Percentiles rank a stretch among this genome's conserved stretches.
Evolutionary conservation across 2,888 invertebrate species (phyloP).

Genomic region (Neria commutata): DNA sequence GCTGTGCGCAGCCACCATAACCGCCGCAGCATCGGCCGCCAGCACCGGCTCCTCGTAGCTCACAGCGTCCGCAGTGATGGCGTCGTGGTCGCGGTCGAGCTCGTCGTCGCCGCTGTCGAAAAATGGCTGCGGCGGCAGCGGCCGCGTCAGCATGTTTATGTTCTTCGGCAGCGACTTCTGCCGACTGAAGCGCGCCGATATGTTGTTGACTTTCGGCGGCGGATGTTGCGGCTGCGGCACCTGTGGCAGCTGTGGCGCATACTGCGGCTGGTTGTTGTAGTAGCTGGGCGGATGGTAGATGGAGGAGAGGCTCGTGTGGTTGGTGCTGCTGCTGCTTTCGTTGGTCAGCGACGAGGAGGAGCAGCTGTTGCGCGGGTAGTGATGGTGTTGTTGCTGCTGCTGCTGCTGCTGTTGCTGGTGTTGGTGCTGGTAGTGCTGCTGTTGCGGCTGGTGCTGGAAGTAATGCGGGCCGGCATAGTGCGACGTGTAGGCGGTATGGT

Average conservation of each 20-base stretch:
- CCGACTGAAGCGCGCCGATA: conserved; percentile 5
- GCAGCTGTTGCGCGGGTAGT: conserved; percentile 33
- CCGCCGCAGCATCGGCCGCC: conserved; percentile 31
- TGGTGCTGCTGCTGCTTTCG: conserved; percentile 39
- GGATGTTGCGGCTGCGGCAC: conserved; percentile 8
- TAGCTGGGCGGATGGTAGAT: conserved; percentile 34
- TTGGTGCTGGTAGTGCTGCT: too few relatives aligned
- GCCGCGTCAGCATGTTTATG: conserved; percentile 29
- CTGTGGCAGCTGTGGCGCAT: conserved; percentile 4
- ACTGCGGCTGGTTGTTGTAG: conserved; percentile 10
- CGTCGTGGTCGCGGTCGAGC: too few relatives aligned
- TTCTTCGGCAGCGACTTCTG: conserved; percentile 8
- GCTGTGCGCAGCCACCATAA: conserved; percentile 37
- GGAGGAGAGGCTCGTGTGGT: conserved; percentile 38
- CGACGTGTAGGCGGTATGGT: conserved; percentile 33
- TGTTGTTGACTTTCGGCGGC: conserved; percentile 18
- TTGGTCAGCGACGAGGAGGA: conserved; percentile 39
- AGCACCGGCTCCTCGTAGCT: background rate
- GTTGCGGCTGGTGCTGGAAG: conserved; percentile 4
- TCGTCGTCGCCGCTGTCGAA: background rate
- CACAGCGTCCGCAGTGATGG: background rate
- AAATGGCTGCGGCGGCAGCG: conserved; percentile 29
- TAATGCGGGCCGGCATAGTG: conserved; percentile 21
- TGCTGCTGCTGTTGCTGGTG: conserved; percentile 12
- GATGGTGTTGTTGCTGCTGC: conserved; percentile 21